A percentile compares a stretch with the other conserved stretches of the same genome.
phyloP scores from a whole-genome alignment of 2,113 vertebrate genomes.

The Myotis yumanensis region DNA sequence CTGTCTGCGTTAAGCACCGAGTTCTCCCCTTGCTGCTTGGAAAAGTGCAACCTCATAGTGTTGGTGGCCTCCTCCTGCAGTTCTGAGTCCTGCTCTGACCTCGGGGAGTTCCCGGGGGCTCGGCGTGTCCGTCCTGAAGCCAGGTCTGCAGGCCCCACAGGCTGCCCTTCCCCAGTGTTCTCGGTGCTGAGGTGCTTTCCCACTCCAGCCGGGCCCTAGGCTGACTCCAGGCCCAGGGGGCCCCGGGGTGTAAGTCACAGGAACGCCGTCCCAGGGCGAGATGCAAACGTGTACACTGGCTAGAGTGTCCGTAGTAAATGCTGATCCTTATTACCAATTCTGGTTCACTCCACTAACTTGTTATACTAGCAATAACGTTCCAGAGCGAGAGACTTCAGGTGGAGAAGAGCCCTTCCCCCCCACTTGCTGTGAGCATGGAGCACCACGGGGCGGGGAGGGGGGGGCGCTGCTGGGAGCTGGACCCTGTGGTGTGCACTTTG shows the following conservation, averaged over 20 bases:
- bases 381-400: not conserved
- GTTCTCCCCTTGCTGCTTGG: not conserved
- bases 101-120: not conserved
- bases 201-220: not conserved
- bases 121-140: not conserved
- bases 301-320: not conserved
- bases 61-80: not conserved
- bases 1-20: not conserved
- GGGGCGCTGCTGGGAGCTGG: not conserved
- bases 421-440: not conserved
- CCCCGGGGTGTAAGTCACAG: not conserved
- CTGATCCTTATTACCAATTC: not conserved
- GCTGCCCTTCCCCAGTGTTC: not conserved
- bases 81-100: not conserved
- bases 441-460: accelerated
- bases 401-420: not conserved
- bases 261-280: not conserved
- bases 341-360: not conserved
- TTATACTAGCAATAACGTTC: constrained; percentile 60
- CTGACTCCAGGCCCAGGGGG: not conserved
- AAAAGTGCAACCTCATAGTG: not conserved
- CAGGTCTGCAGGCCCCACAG: not conserved
- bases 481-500: accelerated
- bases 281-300: not conserved
- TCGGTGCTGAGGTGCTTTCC: not conserved